phyloP scores from a whole-genome alignment of 2,113 vertebrate genomes.

The Nycticorax nycticorax region DNA sequence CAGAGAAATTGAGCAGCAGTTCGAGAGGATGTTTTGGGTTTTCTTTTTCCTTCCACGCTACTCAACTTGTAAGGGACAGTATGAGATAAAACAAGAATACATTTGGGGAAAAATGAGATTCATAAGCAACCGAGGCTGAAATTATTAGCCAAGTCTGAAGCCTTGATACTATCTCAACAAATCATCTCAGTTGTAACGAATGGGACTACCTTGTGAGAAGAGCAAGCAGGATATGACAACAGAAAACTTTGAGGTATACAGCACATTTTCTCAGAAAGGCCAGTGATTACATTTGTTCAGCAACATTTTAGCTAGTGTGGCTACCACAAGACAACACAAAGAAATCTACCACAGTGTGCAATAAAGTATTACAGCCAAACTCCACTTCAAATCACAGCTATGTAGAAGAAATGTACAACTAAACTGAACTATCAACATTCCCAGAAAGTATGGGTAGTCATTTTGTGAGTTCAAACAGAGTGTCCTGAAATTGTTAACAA shows the following conservation, averaged over 20 bases:
- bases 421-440: neutral
- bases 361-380: neutral
- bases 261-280: neutral
- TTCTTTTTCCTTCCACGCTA: neutral
- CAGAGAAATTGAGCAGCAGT: neutral
- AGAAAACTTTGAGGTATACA: neutral
- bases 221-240: neutral
- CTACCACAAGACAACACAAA: neutral
- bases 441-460: neutral
- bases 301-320: neutral
- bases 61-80: neutral
- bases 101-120: neutral
- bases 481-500: neutral
- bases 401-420: neutral
- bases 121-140: neutral
- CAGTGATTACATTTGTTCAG: neutral
- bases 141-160: neutral
- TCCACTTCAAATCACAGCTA: neutral
- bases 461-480: neutral
- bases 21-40: accelerated
- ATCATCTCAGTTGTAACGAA: accelerated
- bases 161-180: neutral
- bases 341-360: neutral
- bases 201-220: neutral
- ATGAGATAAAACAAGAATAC: neutral